Evolutionary conservation across 2,797 vertebrate genomes (phyloP), one percentile per base, ranked within the genome.

Genomic region (Poeciliopsis turneri): DNA sequence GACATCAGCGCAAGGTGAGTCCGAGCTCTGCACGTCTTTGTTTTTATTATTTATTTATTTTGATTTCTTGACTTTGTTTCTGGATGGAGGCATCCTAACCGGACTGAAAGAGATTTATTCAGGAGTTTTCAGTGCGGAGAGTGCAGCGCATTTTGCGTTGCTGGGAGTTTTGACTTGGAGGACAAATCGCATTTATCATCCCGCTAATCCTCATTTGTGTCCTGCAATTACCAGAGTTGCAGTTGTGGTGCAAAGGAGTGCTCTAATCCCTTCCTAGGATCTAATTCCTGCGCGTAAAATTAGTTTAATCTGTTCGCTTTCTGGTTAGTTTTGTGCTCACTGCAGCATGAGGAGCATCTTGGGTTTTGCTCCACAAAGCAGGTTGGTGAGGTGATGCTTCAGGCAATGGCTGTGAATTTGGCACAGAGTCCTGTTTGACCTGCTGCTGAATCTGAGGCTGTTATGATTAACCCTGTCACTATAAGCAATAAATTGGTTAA

Each of bases 1-100:
- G 90, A 88, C 91, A 33, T 25, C n/a, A 16, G 90, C 80, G 80
- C 78, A 89, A 89, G 92, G 92, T 93, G 88, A 92, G 92, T 75
- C n/a, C 45, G 10, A 39, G 64, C 23, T 69, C 49, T 43, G 68
- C 10, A 81, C 64, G 55, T 45, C 75, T 75, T 72, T 59, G 30
- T 39, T 45, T 9, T 55, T 30, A 11, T 59, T 28, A 4, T 59
- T 59, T 57, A 28, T 57, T 28, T 15, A 39, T 55, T 55, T 6
- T 18, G 0, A 49, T 57, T 82, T 75, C 51, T 36, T 49, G 33
- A 70, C 55, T 33, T 72, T 9, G 41, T 59, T 30, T 45, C 39
- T 41, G 23, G 77, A 49, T 69, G 78, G 84, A 84, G 77, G 69
- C 41, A 46, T 2, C 30, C 30, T 33, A 9, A 47, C 69, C 3